These are phyloP conservation scores for Haemorhous mexicanus DNA, from an alignment of 2,113 vertebrate genomes.

Conservation along the genomic window DNA sequence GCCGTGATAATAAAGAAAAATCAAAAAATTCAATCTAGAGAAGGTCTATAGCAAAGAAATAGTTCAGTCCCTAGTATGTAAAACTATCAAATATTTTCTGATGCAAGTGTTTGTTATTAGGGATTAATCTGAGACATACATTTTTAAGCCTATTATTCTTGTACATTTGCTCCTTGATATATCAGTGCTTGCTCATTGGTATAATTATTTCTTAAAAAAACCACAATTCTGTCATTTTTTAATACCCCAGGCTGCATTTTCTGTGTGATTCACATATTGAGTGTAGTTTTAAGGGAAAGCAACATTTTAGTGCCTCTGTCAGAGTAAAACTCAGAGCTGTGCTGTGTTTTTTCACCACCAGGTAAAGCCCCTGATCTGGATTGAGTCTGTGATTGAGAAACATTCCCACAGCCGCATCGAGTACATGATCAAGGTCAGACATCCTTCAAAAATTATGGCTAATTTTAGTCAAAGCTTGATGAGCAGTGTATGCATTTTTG, in stretches of 20 bases:
- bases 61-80: background rate
- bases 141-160: background rate
- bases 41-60: background rate
- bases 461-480: background rate
- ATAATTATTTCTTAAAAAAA: background rate
- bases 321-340: background rate
- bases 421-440: slow-evolving; percentile 95
- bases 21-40: background rate
- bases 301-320: fast-evolving
- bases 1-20: background rate
- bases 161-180: fast-evolving
- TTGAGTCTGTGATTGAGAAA: slow-evolving; percentile 97
- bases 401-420: slow-evolving; percentile 98
- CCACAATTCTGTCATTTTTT: background rate
- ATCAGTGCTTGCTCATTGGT: background rate
- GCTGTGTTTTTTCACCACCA: background rate
- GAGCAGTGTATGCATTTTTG: background rate
- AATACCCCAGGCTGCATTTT: background rate
- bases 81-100: background rate
- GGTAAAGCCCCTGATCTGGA: slow-evolving; percentile 99
- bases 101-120: background rate
- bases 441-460: background rate
- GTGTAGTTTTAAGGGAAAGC: background rate
- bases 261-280: background rate
- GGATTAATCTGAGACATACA: background rate